Percentiles rank a stretch among this genome's conserved stretches.
phyloP scores from a whole-genome alignment of 2,113 vertebrate genomes.

The Xiphophorus couchianus region DNA sequence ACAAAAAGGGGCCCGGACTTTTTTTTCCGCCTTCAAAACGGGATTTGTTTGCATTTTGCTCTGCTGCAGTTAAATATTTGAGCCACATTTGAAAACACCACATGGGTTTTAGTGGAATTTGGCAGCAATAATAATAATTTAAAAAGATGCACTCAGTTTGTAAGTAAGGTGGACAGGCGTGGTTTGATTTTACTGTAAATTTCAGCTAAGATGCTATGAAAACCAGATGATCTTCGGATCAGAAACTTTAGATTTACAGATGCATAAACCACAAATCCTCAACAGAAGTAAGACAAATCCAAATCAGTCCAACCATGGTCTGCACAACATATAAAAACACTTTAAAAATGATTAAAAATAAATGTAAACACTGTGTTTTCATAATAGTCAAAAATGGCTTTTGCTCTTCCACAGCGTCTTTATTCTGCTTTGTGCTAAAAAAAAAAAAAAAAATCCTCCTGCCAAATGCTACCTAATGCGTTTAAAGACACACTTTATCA shows the following conservation, averaged over 20 bases:
- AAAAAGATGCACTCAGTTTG: too few relatives aligned
- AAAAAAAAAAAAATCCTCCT: not conserved
- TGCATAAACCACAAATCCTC: not conserved
- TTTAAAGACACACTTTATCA: slow-evolving; percentile 7
- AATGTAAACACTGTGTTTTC: not conserved
- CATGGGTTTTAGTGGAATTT: too few relatives aligned
- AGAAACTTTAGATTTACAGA: not conserved
- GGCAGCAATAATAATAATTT: too few relatives aligned
- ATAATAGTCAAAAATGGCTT: not conserved
- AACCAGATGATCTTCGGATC: not conserved
- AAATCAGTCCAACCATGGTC: not conserved
- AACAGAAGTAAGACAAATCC: too few relatives aligned
- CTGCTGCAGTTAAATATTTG: too few relatives aligned
- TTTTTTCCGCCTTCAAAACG: too few relatives aligned
- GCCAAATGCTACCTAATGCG: slow-evolving; percentile 16
- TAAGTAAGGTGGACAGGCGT: too few relatives aligned
- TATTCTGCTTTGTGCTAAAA: not conserved
- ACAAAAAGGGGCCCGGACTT: not conserved
- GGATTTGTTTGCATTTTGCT: too few relatives aligned
- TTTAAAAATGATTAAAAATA: not conserved
- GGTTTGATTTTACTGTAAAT: too few relatives aligned
- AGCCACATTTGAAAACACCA: too few relatives aligned
- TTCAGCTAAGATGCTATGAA: too few relatives aligned
- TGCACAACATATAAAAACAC: not conserved
- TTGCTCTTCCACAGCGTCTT: not conserved